These are phyloP conservation scores for Tamias sibiricus DNA, from an alignment of 2,113 vertebrate genomes.

Conservation along the genomic window DNA sequence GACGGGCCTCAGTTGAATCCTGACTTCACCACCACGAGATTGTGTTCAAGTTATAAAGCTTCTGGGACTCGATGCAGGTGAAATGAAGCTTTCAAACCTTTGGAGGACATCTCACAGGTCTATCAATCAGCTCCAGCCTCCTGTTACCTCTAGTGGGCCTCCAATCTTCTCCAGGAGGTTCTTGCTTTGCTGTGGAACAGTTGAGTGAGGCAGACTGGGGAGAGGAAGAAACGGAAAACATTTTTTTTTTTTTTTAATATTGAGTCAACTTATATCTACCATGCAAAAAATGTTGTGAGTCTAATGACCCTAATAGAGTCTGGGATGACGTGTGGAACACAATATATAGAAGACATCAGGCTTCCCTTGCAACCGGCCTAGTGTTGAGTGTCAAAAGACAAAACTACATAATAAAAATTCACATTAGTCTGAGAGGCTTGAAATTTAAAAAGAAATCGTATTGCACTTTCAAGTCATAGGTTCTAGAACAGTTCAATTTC, in stretches of 20 bases:
- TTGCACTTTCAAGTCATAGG: not conserved
- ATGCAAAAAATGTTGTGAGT: not conserved
- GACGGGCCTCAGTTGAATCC: not conserved
- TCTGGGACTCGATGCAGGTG: not conserved
- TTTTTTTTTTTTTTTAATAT: not conserved
- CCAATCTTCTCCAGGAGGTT: not conserved
- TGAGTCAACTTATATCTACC: not conserved
- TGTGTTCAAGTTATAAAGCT: constrained; percentile 6
- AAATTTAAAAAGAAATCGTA: not conserved
- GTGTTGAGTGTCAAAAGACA: not conserved
- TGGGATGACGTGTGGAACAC: not conserved
- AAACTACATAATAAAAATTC: not conserved
- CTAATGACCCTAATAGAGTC: not conserved
- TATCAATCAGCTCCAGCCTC: not conserved
- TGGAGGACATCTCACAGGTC: constrained; percentile 2
- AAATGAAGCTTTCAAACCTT: not conserved
- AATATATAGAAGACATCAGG: not conserved
- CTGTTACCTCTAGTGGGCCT: not conserved
- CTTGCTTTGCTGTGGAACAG: constrained; percentile 6
- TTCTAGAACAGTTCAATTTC: constrained; percentile 21
- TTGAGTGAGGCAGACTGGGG: not conserved
- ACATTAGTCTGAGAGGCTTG: not conserved
- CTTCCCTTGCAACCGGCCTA: not conserved
- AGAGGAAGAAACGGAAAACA: not conserved
- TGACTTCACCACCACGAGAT: not conserved